Evolutionary conservation across 1,140 invertebrate species (phyloP), one percentile per base, ranked within the genome.

Genomic region (Leguminivora glycinivorella): DNA sequence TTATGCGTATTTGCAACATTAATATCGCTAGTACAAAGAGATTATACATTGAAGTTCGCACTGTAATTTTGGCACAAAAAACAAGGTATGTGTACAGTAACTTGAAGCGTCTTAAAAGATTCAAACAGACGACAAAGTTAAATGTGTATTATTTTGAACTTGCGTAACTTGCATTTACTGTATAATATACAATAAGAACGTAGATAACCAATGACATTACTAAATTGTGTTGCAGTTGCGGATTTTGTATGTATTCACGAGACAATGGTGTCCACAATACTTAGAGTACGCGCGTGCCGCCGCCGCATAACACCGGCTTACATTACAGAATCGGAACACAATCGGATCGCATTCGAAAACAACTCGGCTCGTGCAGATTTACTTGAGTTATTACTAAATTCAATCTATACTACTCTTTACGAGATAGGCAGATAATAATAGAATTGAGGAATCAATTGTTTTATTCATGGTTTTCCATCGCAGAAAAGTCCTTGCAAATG

Each of bases 241-340:
- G 22, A 12, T 58, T 58, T 58, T 58, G 56, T 58, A 29, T 58
- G 56, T 25, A 19, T 26, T 29, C 14, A 26, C 10, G 56, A 26
- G 22, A 58, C 56, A 58, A 58, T 58, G 56, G 24, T 58, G 19
- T 52, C 7, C 47, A 58, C 12, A 58, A 29, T 52, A 19, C 47
- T 43, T 17, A 52, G 25, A 26, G 56, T 58, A 58, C 56, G 25
- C 56, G 22, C 56, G 56, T 58, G 56, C 56, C 25, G 56, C 56
- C 56, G 14, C 56, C 24, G 56, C 56, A 58, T 9, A 56, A 19
- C 25, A 52, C 4, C 6, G 47, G 19, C 47, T 52, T 52, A 52
- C 47, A n/a, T 52, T 52, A 52, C 47, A 19, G 47, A 52, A 43
- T 43, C 40, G 40, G n/a, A 43, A 43, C 19, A 52, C 47, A 52